These are phyloP conservation scores for Anoplophora glabripennis DNA, from an alignment of 1,140 invertebrate species.

Conservation along the genomic window DNA sequence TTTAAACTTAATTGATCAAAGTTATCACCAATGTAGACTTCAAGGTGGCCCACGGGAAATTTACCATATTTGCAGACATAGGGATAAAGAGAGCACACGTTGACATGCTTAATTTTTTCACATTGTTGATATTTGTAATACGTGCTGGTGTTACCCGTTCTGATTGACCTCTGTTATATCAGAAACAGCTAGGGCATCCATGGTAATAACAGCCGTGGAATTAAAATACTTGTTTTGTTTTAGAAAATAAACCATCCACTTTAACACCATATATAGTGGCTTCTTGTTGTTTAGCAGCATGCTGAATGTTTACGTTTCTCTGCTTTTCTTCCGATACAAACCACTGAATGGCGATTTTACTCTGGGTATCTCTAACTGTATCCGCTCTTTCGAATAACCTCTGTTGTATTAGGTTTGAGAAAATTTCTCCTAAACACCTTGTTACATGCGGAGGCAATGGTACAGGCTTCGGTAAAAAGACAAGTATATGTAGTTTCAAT, in stretches of 20 bases:
- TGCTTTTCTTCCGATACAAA: background rate
- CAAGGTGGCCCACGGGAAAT: too few relatives aligned
- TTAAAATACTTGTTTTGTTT: conserved; percentile 4
- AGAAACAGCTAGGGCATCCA: too few relatives aligned
- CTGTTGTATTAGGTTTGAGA: conserved; percentile 6
- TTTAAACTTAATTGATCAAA: too few relatives aligned
- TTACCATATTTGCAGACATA: too few relatives aligned
- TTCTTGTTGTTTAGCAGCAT: background rate
- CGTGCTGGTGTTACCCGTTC: too few relatives aligned
- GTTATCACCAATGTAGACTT: too few relatives aligned
- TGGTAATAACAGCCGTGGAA: conserved; percentile 11
- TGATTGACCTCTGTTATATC: background rate
- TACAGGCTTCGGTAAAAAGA: conserved; percentile 1
- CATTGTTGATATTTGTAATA: too few relatives aligned
- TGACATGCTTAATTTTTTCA: too few relatives aligned
- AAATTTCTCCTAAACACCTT: conserved; percentile 11
- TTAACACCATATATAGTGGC: background rate
- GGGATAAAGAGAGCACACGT: too few relatives aligned
- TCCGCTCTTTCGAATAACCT: conserved; percentile 5
- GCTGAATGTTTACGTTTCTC: background rate
- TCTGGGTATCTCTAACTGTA: conserved; percentile 9
- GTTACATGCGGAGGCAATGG: conserved; percentile 6
- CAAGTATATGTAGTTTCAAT: background rate
- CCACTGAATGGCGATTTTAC: conserved; percentile 3
- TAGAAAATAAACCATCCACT: conserved; percentile 2